Conservation (phyloP, 2,113 vertebrate species). For the Argyrosomus japonicus region DNA sequence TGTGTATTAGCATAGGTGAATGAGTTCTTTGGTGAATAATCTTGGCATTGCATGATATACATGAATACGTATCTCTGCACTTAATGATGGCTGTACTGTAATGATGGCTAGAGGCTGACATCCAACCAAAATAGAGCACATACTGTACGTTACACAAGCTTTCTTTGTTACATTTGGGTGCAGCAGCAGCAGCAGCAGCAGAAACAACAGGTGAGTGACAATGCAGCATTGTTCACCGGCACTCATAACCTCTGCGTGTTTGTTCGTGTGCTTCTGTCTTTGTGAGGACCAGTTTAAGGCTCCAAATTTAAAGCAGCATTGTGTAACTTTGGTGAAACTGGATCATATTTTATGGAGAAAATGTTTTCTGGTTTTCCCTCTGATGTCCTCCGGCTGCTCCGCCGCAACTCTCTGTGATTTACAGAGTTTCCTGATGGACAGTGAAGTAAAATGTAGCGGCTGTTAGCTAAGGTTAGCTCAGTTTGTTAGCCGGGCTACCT, state of each 20-base stretch:
- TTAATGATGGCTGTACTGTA: background rate
- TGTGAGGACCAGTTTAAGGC: background rate
- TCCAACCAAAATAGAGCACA: background rate
- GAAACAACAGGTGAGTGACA: conserved; percentile 26
- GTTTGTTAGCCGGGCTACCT: too few species aligned
- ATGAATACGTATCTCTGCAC: conserved; percentile 23
- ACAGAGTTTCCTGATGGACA: too few species aligned
- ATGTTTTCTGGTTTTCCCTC: too few species aligned
- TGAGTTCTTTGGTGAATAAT: conserved; percentile 52
- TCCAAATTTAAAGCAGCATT: too few species aligned
- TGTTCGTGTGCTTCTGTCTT: background rate
- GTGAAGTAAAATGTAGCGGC: too few species aligned
- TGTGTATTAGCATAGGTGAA: conserved; percentile 69
- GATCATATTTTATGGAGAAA: too few species aligned
- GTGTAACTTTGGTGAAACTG: too few species aligned
- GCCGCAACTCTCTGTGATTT: too few species aligned
- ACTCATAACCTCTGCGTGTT: background rate
- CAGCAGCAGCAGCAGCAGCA: background rate
- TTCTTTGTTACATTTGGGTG: conserved; percentile 7
- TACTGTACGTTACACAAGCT: conserved; percentile 8
- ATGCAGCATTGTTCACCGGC: conserved; percentile 11
- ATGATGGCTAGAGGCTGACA: background rate
- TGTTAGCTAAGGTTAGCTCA: too few species aligned
- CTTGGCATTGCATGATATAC: conserved; percentile 38
- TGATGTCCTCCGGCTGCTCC: too few species aligned